phyloP scores from a whole-genome alignment of 2,888 invertebrate species.

The Frankliniella fusca region DNA sequence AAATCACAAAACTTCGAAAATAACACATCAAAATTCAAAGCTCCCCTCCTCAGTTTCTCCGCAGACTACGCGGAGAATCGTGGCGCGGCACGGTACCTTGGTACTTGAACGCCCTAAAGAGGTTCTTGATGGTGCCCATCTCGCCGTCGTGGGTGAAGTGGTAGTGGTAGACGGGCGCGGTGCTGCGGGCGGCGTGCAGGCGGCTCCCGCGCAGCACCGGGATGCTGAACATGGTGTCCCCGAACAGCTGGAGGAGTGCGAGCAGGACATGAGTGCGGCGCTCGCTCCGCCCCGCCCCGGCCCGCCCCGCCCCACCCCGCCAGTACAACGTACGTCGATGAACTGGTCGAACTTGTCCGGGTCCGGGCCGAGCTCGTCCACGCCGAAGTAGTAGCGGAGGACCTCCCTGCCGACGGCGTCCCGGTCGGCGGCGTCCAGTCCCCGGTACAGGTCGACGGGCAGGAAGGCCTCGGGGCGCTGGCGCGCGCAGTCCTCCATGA shows the following conservation, averaged over 20 bases:
- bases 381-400: neutral
- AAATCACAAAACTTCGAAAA: no score
- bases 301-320: neutral
- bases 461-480: neutral
- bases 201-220: neutral
- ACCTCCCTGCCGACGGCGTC: neutral
- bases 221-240: neutral
- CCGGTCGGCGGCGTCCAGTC: neutral
- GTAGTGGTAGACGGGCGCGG: slow-evolving; percentile 12
- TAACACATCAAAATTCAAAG: no score
- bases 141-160: neutral
- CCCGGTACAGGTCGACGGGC: neutral
- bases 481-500: neutral
- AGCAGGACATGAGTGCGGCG: neutral
- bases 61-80: neutral
- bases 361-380: neutral
- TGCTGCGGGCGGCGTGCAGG: neutral
- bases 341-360: neutral
- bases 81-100: neutral
- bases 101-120: neutral
- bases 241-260: neutral
- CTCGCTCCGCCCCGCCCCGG: neutral
- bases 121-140: neutral
- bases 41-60: no score
- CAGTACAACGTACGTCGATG: neutral